phyloP scores from a whole-genome alignment of 2,888 invertebrate species.

The Sympetrum striolatum region DNA sequence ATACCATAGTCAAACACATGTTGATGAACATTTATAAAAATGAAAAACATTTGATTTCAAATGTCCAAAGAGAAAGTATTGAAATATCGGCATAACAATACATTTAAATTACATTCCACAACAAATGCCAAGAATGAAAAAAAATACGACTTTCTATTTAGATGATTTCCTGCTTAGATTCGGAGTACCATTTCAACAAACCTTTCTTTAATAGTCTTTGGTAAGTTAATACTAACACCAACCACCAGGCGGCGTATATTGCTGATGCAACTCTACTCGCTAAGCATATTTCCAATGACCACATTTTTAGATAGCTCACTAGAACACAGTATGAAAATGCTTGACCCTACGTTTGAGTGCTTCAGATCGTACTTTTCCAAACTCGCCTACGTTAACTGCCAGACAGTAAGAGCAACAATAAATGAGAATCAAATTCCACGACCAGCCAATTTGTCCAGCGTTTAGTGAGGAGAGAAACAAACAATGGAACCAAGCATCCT shows the following conservation, averaged over 20 bases:
- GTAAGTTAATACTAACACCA: constrained; percentile 34
- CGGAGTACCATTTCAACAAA: constrained; percentile 6
- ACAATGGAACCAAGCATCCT: neutral
- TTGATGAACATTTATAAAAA: constrained; percentile 35
- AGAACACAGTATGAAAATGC: constrained; percentile 42
- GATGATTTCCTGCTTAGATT: constrained; percentile 14
- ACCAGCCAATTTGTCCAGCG: constrained; percentile 1
- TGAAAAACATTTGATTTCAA: constrained; percentile 1
- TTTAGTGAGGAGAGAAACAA: neutral
- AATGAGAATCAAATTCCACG: constrained; percentile 12
- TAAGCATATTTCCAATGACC: constrained; percentile 42
- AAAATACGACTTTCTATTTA: neutral
- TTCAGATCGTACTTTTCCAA: constrained; percentile 40
- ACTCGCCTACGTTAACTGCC: constrained; percentile 23
- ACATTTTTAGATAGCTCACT: constrained; percentile 40
- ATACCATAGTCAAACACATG: constrained; percentile 7
- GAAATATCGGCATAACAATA: neutral
- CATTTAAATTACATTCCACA: constrained; percentile 2
- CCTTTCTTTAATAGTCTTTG: constrained; percentile 29
- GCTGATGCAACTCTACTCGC: constrained; percentile 36
- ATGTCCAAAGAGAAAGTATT: neutral
- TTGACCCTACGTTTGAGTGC: constrained; percentile 27
- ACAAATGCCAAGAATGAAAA: constrained; percentile 22
- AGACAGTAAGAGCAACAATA: constrained; percentile 34
- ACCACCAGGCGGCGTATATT: constrained; percentile 32